Evolutionary conservation across 37 sponge, comb jelly and placozoan species (phyloP).

Genomic region (Haliclona indistincta): DNA sequence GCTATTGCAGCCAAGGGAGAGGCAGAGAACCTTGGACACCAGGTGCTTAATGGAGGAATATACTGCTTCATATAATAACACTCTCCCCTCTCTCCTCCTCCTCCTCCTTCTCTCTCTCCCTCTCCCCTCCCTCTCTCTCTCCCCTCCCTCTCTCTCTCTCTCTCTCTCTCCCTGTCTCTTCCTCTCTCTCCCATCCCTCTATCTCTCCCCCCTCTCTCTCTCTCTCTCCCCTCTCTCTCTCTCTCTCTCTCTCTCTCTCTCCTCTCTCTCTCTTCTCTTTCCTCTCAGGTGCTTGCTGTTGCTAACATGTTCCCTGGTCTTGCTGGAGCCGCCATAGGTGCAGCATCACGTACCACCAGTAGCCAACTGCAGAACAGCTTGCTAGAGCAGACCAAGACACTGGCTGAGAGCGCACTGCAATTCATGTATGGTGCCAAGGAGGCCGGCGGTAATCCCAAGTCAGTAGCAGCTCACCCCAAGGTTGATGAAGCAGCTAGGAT

Average conservation of each 20-base stretch:
- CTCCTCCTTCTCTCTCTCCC: background rate
- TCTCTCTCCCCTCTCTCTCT: conserved; percentile 61
- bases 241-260: conserved; percentile 59
- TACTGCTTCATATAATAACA: background rate
- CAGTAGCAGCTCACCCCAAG: conserved; percentile 32
- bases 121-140: no score
- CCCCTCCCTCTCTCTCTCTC: conserved; percentile 64
- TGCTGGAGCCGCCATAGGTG: conserved; percentile 85
- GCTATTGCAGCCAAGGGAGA: conserved; percentile 87
- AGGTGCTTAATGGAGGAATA: conserved; percentile 4
- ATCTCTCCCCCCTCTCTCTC: no score
- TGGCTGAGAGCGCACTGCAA: conserved; percentile 80
- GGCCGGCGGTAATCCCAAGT: conserved; percentile 85
- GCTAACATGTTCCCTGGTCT: conserved; percentile 78
- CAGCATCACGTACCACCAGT: conserved; percentile 75
- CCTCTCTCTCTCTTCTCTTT: conserved; percentile 56
- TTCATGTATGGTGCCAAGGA: conserved; percentile 86
- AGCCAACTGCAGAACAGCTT: conserved; percentile 65
- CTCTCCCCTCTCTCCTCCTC: background rate
- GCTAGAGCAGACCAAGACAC: conserved; percentile 86
- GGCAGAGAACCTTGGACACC: conserved; percentile 96
- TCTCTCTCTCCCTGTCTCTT: no score
- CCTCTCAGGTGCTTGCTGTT: conserved; percentile 69
- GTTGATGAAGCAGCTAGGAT: conserved; percentile 69
- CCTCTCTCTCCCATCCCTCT: no score